phyloP scores from a whole-genome alignment of 2,113 vertebrate species.

The Varanus komodoensis region DNA sequence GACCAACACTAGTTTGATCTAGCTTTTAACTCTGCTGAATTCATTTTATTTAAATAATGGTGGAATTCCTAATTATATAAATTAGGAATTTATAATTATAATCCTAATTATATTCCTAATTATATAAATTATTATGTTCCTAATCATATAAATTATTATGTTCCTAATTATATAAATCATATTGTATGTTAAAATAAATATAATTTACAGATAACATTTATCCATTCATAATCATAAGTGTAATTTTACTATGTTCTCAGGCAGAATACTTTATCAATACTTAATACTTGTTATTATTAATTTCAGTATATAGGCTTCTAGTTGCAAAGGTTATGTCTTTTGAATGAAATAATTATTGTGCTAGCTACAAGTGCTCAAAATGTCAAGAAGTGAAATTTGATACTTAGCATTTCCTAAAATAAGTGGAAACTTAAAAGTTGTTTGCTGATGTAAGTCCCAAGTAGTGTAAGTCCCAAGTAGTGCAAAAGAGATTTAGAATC shows the following conservation, averaged over 20 bases:
- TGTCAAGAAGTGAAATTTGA: neutral
- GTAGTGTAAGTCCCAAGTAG: neutral
- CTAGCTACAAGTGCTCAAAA: neutral
- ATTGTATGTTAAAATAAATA: neutral
- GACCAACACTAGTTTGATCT: neutral
- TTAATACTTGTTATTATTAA: neutral
- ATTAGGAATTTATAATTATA: too few species aligned
- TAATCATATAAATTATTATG: neutral
- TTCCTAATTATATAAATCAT: conserved; percentile 32
- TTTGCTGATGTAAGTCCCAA: neutral
- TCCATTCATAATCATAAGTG: neutral
- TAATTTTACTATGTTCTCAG: neutral
- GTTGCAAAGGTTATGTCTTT: neutral
- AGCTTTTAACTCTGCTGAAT: neutral
- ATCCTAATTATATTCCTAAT: too few species aligned
- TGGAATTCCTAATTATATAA: conserved; percentile 1
- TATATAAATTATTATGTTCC: too few species aligned
- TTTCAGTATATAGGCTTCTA: neutral
- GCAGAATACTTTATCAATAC: neutral
- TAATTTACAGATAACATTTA: neutral
- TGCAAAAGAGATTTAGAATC: neutral
- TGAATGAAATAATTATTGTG: too few species aligned
- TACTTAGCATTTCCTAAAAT: neutral
- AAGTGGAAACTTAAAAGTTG: neutral
- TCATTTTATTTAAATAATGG: conserved; percentile 1